Evolutionary conservation across 2,888 invertebrate species (phyloP).

Genomic region (Drosophila prostipennis): DNA sequence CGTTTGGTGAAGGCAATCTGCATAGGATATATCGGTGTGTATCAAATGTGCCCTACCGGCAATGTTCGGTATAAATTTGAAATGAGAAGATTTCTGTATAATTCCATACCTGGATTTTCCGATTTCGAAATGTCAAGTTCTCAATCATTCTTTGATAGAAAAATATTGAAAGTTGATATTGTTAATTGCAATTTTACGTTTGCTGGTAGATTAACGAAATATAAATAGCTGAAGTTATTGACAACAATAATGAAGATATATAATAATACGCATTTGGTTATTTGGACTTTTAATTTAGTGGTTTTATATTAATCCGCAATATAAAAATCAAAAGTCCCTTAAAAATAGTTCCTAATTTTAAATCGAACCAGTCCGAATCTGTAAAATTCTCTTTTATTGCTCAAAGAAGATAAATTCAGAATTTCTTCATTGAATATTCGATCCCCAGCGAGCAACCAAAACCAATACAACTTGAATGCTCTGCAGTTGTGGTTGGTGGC

Average conservation of each 20-base stretch:
- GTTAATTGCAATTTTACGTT: no score
- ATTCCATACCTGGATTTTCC: not conserved
- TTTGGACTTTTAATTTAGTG: no score
- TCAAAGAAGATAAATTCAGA: conserved; percentile 26
- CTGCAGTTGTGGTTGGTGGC: conserved; percentile 53
- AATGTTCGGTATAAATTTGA: conserved; percentile 9
- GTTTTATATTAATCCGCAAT: no score
- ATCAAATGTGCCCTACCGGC: not conserved
- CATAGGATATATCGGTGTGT: not conserved
- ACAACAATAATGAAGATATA: no score
- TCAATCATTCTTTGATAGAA: not conserved
- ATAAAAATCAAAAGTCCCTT: no score
- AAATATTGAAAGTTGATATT: not conserved
- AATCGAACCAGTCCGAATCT: not conserved
- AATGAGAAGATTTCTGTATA: not conserved
- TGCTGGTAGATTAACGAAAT: no score
- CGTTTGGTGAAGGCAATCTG: conserved; percentile 17
- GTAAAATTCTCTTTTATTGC: conserved; percentile 8
- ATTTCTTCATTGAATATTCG: conserved; percentile 36
- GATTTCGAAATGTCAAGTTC: not conserved
- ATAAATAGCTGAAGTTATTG: not conserved
- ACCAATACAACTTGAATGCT: conserved; percentile 46
- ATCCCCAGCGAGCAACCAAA: conserved; percentile 40
- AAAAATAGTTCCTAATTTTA: not conserved
- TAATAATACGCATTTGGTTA: no score